These are phyloP conservation scores for Forbesichthys agassizii DNA, from an alignment of 2,113 vertebrate genomes.

Conservation along the genomic window DNA sequence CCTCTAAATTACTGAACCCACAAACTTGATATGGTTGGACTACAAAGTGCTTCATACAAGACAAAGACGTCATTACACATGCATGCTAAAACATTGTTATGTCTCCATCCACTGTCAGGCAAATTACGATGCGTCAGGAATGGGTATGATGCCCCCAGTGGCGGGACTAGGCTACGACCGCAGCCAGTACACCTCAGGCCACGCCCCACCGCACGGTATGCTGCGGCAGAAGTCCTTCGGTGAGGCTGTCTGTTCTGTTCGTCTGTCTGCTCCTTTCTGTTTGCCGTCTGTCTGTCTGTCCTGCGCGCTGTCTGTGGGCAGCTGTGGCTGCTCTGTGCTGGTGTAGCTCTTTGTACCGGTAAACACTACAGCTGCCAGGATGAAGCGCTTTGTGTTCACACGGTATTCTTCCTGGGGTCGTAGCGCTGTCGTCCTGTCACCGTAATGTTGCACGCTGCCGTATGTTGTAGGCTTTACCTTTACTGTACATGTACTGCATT, in stretches of 20 bases:
- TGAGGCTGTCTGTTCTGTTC: constrained; percentile 79
- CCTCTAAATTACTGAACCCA: too few relatives aligned
- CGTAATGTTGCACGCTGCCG: too few relatives aligned
- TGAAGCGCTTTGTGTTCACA: constrained; percentile 5
- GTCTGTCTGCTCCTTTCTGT: constrained; percentile 62
- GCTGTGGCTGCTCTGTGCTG: constrained; percentile 26
- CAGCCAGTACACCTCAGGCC: constrained; percentile 82
- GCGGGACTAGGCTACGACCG: constrained; percentile 83
- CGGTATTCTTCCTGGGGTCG: constrained; percentile 10
- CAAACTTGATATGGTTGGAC: too few relatives aligned
- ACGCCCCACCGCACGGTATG: constrained; percentile 83
- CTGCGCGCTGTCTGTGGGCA: constrained; percentile 56
- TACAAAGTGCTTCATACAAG: too few relatives aligned
- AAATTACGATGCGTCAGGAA: constrained; percentile 83
- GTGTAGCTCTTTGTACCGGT: neutral
- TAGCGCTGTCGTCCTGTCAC: neutral
- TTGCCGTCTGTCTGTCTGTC: constrained; percentile 68
- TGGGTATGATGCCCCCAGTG: constrained; percentile 74
- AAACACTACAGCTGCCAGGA: constrained; percentile 9
- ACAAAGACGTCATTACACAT: neutral
- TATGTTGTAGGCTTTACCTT: too few relatives aligned
- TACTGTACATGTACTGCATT: too few relatives aligned
- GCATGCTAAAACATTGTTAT: neutral
- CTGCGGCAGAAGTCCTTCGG: constrained; percentile 91
- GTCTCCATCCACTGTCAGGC: constrained; percentile 63